A percentile compares a stretch with the other conserved stretches of the same genome.
Conservation (phyloP, 2,797 vertebrate species). For the Oreonectes daqikongensis region DNA sequence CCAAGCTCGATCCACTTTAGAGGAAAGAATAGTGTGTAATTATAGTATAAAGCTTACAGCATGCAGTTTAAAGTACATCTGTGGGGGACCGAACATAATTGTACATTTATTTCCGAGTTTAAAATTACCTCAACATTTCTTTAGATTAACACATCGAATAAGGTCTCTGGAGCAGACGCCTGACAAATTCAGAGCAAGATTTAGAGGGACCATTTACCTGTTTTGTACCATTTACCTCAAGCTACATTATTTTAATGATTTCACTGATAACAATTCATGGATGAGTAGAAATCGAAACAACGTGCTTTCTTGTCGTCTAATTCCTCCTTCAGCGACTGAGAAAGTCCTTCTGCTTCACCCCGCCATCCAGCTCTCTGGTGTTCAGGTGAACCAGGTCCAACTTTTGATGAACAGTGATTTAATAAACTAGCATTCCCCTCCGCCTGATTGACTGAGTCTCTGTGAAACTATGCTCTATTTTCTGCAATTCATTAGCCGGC, state of each 20-base stretch:
- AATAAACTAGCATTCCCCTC: slow-evolving; percentile 37
- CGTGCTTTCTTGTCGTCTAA: slow-evolving; percentile 1
- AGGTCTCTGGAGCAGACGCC: neutral
- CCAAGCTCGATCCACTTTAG: neutral
- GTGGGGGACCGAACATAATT: slow-evolving; percentile 18
- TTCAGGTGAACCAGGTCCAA: slow-evolving; percentile 40
- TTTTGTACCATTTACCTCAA: neutral
- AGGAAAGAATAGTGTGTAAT: slow-evolving; percentile 28
- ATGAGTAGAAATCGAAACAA: neutral
- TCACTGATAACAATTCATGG: neutral
- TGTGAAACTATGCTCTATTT: slow-evolving; percentile 36
- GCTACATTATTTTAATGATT: slow-evolving; percentile 1
- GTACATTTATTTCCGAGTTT: slow-evolving; percentile 24
- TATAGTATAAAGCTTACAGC: slow-evolving; percentile 25
- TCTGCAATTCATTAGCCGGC: slow-evolving; percentile 42
- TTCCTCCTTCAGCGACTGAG: neutral
- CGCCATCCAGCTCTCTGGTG: slow-evolving; percentile 22
- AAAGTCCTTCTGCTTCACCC: slow-evolving; percentile 4
- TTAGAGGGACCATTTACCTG: neutral
- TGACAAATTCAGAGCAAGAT: neutral
- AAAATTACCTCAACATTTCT: slow-evolving; percentile 23
- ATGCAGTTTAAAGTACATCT: slow-evolving; percentile 23
- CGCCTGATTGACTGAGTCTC: slow-evolving; percentile 13
- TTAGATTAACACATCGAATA: slow-evolving; percentile 18
- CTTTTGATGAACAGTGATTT: slow-evolving; percentile 46